phyloP scores from a whole-genome alignment of 1,140 invertebrate species.

The Lasioglossum albipes region DNA sequence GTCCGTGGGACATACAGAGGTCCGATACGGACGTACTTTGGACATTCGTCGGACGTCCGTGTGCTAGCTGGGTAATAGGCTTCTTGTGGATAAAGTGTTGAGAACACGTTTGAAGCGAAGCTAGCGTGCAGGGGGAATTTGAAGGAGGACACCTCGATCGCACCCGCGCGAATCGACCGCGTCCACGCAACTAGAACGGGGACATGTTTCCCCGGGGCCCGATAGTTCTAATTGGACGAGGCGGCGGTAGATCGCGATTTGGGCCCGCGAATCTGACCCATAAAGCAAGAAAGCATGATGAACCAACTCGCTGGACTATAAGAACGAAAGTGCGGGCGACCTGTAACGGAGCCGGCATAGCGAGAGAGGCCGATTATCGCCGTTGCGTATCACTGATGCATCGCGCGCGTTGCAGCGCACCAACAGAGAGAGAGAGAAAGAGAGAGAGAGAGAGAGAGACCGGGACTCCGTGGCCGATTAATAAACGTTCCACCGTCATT shows the following conservation, averaged over 20 bases:
- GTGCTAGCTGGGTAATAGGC: no score
- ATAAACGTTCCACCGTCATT: constrained; percentile 15
- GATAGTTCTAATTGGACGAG: constrained; percentile 43
- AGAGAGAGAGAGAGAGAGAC: no score
- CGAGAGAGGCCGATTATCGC: neutral
- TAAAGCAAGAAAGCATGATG: constrained; percentile 57
- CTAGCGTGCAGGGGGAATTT: no score
- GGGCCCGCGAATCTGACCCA: constrained; percentile 47
- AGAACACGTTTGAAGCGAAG: no score
- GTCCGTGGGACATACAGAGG: no score
- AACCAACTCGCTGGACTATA: constrained; percentile 10
- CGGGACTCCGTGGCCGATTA: constrained; percentile 8
- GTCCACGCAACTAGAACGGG: constrained; percentile 40
- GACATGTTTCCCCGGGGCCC: constrained; percentile 18
- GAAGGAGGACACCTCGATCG: neutral
- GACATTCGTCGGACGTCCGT: no score
- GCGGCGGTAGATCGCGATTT: constrained; percentile 21
- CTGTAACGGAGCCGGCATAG: constrained; percentile 20
- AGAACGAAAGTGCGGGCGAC: constrained; percentile 48
- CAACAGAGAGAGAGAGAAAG: no score
- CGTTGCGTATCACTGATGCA: no score
- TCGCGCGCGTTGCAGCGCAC: no score
- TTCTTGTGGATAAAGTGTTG: no score
- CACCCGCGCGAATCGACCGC: neutral
- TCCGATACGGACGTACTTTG: no score